Evolutionary conservation across 2,113 vertebrate genomes (phyloP).

Genomic region (Festucalex cinctus): DNA sequence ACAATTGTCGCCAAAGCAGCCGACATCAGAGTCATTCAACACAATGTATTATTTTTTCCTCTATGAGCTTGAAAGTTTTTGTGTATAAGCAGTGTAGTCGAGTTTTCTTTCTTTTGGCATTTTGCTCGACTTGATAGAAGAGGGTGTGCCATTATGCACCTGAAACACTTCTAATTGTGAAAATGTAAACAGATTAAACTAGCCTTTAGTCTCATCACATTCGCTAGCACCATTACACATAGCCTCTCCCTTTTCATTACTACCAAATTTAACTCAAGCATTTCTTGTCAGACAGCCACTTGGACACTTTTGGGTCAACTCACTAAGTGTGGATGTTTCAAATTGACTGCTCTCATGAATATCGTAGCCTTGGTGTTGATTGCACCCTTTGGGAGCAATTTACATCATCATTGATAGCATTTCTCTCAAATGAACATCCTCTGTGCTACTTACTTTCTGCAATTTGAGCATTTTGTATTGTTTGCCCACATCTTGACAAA

Average conservation of each 20-base stretch:
- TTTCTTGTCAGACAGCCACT: not conserved
- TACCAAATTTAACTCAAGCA: not conserved
- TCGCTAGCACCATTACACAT: not conserved
- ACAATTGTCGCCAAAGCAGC: no score
- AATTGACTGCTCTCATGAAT: not conserved
- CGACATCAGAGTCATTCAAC: no score
- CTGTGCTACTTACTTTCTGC: not conserved
- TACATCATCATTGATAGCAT: not conserved
- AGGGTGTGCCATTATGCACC: no score
- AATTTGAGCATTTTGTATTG: not conserved
- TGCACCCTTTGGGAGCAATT: not conserved
- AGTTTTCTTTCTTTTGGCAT: no score
- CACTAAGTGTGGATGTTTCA: not conserved
- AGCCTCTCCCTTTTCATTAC: not conserved
- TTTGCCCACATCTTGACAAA: not conserved
- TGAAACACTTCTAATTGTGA: no score
- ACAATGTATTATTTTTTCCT: no score
- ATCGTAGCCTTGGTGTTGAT: not conserved
- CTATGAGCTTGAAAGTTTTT: no score
- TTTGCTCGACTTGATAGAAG: no score
- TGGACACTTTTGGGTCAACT: conserved; percentile 15
- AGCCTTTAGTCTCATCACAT: no score
- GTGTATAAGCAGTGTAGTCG: no score
- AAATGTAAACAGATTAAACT: no score
- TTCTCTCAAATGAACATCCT: not conserved